A percentile compares a stretch with the other conserved stretches of the same genome.
phyloP scores from a whole-genome alignment of 2,888 invertebrate genomes.

The Achlya flavicornis region DNA sequence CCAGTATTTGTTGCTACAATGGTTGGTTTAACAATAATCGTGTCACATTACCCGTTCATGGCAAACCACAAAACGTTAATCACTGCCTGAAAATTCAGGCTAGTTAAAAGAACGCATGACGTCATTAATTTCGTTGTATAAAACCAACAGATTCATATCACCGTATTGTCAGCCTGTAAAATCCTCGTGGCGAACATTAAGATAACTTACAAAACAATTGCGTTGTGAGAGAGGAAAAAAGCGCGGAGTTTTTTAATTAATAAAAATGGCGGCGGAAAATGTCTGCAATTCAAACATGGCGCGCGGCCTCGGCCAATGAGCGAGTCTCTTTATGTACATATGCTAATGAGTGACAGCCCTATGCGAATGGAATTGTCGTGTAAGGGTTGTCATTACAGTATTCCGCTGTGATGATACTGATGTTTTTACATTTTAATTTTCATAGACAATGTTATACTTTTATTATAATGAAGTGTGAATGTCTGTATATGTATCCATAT shows the following conservation, averaged over 20 bases:
- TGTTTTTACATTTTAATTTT: conserved; percentile 64
- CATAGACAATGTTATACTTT: conserved; percentile 34
- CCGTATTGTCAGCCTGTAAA: conserved; percentile 34
- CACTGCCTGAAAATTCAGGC: neutral
- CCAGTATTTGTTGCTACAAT: neutral
- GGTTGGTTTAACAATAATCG: neutral
- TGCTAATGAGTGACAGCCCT: conserved; percentile 80
- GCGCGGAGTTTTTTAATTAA: conserved; percentile 68
- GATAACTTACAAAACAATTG: conserved; percentile 61
- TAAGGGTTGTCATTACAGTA: conserved; percentile 75
- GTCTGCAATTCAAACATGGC: conserved; percentile 70
- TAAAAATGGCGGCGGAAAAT: conserved; percentile 73
- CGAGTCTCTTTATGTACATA: conserved; percentile 73
- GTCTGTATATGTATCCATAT: neutral
- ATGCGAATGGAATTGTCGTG: conserved; percentile 81
- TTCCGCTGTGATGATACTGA: conserved; percentile 54
- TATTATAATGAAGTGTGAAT: conserved; percentile 14
- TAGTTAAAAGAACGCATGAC: neutral
- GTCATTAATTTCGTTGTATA: neutral
- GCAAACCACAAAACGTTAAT: neutral
- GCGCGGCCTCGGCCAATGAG: conserved; percentile 60
- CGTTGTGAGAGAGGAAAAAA: conserved; percentile 45
- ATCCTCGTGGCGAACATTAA: conserved; percentile 46
- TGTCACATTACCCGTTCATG: neutral
- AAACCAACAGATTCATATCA: conserved; percentile 22